Evolutionary conservation across 1,140 invertebrate genomes (phyloP), one percentile per base, ranked within the genome.

Genomic region (Nilaparvata lugens): DNA sequence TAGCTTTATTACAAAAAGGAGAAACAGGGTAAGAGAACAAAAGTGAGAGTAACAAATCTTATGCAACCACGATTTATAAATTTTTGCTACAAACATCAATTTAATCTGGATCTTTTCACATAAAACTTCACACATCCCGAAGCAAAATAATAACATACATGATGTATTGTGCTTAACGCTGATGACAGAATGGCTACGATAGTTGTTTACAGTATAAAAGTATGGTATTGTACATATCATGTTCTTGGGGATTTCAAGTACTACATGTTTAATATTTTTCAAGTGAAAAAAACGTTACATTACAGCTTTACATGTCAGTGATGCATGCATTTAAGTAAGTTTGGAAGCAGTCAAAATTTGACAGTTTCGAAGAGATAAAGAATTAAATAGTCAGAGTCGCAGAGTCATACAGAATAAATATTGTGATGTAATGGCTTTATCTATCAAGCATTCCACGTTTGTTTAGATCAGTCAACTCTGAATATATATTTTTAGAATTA

Each of bases 71-170:
- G 62, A 55, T 63, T 63, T 63, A 63, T 63, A 63, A 63, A 57
- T 60, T 62, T 63, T 63, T 63, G 62, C 62, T 63, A 63, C 62
- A 63, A 63, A 63, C 62, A 63, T 63, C 62, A 63, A 63, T 55
- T 35, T 59, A 51, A 31, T 59, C 58, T 28, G 28, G 57, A 19
- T 45, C 19, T 59, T 52, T 48, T 28, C 23, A 52, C 43, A 25
- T 45, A 28, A 51, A 52, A 23, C 25, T 48, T 51, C 21, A 51
- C 19, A 52, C 58, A 19, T 53, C 40, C 28, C 7, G 13, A 38
- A 19, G 58, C 23, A 63, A 35, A 43, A 25, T 24, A 31, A 58
- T 48, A 45, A 55, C 35, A 57, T 54, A 58, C 35, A 57, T 31
- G 48, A 23, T 52, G 38, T 52, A 59, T 51, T 53, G 38, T 58